These are phyloP conservation scores for Lerista edwardsae DNA, from an alignment of 2,797 vertebrate genomes.

Conservation along the genomic window DNA sequence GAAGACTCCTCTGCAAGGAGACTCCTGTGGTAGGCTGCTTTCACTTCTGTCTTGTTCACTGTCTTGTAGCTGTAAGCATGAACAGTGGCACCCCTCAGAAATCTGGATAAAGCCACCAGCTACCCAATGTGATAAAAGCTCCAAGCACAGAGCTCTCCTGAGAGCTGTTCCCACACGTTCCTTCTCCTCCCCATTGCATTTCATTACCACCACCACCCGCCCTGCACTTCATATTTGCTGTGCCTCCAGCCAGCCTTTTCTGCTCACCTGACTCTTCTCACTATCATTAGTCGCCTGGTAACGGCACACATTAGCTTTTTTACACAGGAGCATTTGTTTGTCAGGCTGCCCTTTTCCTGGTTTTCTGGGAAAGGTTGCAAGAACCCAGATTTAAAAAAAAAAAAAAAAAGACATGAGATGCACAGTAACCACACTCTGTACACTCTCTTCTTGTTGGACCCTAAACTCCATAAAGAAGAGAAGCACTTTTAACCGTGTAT, in stretches of 20 bases:
- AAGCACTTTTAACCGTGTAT: background rate
- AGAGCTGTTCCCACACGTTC: background rate
- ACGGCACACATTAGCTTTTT: background rate
- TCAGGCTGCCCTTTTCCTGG: constrained; percentile 2
- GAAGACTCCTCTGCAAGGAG: too few species aligned
- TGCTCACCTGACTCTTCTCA: background rate
- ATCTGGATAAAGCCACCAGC: background rate
- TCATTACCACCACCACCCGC: too few species aligned
- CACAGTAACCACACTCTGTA: too few species aligned
- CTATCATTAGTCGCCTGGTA: constrained; percentile 1
- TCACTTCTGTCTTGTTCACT: background rate
- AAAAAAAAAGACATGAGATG: background rate
- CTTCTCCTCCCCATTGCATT: background rate
- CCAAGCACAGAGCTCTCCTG: background rate
- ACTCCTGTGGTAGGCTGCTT: background rate
- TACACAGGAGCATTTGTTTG: background rate
- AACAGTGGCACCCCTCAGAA: too few species aligned
- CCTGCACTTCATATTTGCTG: background rate
- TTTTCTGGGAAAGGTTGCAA: constrained; percentile 22
- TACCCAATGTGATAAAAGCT: background rate
- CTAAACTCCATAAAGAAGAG: background rate
- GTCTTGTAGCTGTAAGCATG: too few species aligned
- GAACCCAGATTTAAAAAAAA: background rate
- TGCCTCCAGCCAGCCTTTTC: background rate
- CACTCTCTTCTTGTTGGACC: background rate